Conservation (phyloP, 2,888 invertebrate species). For the Exephanes ischioxanthus region DNA sequence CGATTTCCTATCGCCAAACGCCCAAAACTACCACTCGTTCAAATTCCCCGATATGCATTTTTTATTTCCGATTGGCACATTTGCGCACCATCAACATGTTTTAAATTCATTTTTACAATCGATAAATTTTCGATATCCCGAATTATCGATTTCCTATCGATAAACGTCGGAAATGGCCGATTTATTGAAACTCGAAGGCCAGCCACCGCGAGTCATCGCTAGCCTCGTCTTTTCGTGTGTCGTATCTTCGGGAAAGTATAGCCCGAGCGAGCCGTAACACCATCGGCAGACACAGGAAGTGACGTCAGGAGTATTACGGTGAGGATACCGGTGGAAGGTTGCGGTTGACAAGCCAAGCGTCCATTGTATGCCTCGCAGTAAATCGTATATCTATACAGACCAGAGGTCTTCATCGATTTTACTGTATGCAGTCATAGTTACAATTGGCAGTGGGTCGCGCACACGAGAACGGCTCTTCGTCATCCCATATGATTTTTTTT, state of each 20-base stretch:
- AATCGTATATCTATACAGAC: constrained; percentile 14
- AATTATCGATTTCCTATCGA: too few species aligned
- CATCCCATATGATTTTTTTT: background rate
- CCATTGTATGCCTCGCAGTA: constrained; percentile 67
- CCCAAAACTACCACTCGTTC: too few species aligned
- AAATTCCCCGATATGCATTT: too few species aligned
- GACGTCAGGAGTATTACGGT: constrained; percentile 81
- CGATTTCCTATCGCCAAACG: too few species aligned
- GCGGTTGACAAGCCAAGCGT: constrained; percentile 83
- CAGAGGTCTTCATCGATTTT: constrained; percentile 70
- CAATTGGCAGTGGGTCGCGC: constrained; percentile 10
- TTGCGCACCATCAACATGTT: too few species aligned
- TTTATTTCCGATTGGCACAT: too few species aligned
- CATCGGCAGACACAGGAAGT: constrained; percentile 77
- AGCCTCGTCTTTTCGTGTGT: constrained; percentile 26
- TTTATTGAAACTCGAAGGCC: background rate
- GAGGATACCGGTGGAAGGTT: constrained; percentile 78
- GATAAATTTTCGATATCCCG: too few species aligned
- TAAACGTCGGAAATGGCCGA: too few species aligned
- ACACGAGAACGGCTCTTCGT: background rate
- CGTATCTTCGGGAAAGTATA: constrained; percentile 33
- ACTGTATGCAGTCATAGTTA: background rate
- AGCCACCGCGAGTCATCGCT: background rate
- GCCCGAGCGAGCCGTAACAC: constrained; percentile 19
- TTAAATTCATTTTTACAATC: too few species aligned